These are phyloP conservation scores for Phrynocephalus versicolor DNA, from an alignment of 2,113 vertebrate genomes.

Conservation along the genomic window DNA sequence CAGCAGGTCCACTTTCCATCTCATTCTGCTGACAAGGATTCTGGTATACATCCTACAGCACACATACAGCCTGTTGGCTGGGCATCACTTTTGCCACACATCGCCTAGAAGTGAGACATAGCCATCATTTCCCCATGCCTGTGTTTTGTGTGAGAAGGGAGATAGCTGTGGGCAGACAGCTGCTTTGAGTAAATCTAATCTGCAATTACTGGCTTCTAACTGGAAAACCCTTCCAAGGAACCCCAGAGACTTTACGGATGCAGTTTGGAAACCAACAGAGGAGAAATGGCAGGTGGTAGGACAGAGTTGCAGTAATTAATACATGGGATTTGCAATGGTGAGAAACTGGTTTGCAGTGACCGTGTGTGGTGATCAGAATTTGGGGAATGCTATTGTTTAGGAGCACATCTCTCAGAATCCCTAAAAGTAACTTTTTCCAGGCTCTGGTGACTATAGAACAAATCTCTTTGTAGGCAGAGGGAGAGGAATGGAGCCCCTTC, in stretches of 20 bases:
- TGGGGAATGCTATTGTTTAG: too few relatives aligned
- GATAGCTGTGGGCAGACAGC: too few relatives aligned
- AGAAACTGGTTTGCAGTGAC: background rate
- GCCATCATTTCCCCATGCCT: background rate
- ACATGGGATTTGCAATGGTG: background rate
- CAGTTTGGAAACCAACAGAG: background rate
- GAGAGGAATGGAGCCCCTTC: background rate
- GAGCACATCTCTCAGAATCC: too few relatives aligned
- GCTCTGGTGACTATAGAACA: too few relatives aligned
- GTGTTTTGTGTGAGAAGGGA: background rate
- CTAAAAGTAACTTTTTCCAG: too few relatives aligned
- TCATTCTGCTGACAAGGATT: background rate
- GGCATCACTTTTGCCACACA: background rate
- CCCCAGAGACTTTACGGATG: background rate
- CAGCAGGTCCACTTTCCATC: too few relatives aligned
- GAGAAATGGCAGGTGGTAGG: background rate
- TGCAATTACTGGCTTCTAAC: background rate
- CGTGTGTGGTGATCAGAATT: too few relatives aligned
- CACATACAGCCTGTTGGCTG: background rate
- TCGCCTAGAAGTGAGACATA: background rate
- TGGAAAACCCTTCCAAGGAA: background rate
- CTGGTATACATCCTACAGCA: background rate
- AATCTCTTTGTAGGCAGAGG: background rate
- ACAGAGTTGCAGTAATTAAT: background rate
- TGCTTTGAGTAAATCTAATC: background rate